Percentiles rank a stretch among this genome's conserved stretches.
These are phyloP conservation scores for Micromesistius poutassou DNA, from an alignment of 2,797 vertebrate species.

Conservation along the genomic window DNA sequence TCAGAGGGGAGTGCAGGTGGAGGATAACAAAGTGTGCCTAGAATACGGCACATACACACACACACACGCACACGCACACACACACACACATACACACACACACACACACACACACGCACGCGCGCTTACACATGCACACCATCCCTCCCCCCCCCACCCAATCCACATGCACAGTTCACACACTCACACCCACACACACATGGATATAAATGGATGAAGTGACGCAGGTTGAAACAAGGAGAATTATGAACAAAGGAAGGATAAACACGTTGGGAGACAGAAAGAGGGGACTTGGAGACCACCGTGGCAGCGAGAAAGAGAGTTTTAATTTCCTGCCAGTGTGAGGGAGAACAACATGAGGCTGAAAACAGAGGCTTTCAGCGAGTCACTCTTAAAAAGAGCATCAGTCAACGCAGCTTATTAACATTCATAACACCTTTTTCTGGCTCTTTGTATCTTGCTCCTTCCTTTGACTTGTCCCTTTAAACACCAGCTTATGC, in stretches of 20 bases:
- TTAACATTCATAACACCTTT: slow-evolving; percentile 55
- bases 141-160: background rate
- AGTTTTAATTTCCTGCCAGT: slow-evolving; percentile 64
- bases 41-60: slow-evolving; percentile 14
- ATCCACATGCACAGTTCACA: too few relatives aligned
- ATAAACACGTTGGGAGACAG: too few relatives aligned
- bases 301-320: slow-evolving; percentile 42
- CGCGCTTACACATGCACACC: background rate
- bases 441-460: slow-evolving; percentile 23
- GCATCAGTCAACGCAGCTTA: slow-evolving; percentile 44
- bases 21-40: slow-evolving; percentile 6
- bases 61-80: too few relatives aligned
- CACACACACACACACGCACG: background rate
- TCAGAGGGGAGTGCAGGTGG: background rate
- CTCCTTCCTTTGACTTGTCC: slow-evolving; percentile 22
- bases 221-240: too few relatives aligned
- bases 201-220: too few relatives aligned
- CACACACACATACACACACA: too few relatives aligned
- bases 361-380: slow-evolving; percentile 57
- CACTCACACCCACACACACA: too few relatives aligned
- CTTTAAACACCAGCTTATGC: background rate
- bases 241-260: too few relatives aligned
- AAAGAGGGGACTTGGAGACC: slow-evolving; percentile 39
- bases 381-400: slow-evolving; percentile 52
- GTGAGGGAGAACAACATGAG: slow-evolving; percentile 59